Base-by-base conservation (phyloP, 1,140 invertebrate genomes). In the Drosophila burlai region DNA sequence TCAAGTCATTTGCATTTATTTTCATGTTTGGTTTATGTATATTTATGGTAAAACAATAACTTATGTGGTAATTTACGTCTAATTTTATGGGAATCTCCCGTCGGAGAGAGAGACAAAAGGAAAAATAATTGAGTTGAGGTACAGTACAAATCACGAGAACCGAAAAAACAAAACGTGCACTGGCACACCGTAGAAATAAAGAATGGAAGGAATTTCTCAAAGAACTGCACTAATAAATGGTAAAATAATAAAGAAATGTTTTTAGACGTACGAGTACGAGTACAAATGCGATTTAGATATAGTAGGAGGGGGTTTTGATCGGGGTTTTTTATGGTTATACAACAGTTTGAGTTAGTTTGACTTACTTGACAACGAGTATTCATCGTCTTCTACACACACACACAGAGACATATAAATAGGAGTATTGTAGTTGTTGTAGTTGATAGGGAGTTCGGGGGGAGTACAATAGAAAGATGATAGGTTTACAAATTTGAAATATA, bases 361-460 rank as follows among this genome's bases (percentile, higher is more conserved):
- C 89, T 91, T 91, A 91, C 89, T 91, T 91, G 89, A 91, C 84
- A 91, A 91, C 90, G 89, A 91, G 84, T 92, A 91, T 89, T 91
- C 89, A 91, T 91, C 89, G 81, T 91, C 89, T 91, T 92, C 89
- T 92, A 91, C 81, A 90, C 90, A 91, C 85, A 87, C 80, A 87
- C 86, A 91, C 74, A 89, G 82, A 85, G 79, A 91, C 79, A 89
- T 81, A 76, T 81, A 87, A 81, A 87, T 77, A 86, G 76, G 64
- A 84, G 82, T 85, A 78, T 87, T 83, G 81, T 83, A 83, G 84
- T 81, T 83, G 82, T 79, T 69, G 80, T 81, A 79, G 79, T 81
- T 74, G 69, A 73, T 77, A 77, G 63, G 75, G 75, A 60, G 69
- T 46, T 66, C 67, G 76, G 60, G 74, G 81, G 71, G 60, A 91